These are phyloP conservation scores for Equus quagga DNA, from an alignment of 2,113 vertebrate genomes.

Conservation along the genomic window DNA sequence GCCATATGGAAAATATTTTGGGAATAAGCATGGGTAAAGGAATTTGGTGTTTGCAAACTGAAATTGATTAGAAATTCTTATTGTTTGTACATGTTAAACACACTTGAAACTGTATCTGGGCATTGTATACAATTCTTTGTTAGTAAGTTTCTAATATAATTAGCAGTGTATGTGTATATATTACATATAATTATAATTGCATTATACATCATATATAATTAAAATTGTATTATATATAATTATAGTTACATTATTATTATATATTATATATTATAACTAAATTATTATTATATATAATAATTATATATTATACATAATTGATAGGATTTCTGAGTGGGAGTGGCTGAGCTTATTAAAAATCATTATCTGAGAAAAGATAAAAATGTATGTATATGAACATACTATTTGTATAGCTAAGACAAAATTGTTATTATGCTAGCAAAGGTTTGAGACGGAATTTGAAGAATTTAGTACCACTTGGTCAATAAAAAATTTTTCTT, in stretches of 20 bases:
- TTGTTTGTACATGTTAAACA: not conserved
- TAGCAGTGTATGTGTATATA: not conserved
- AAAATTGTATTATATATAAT: not conserved
- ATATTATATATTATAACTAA: not conserved
- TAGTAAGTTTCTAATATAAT: not conserved
- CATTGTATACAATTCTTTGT: not conserved
- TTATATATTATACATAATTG: not conserved
- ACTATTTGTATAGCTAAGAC: not conserved
- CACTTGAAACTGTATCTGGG: not conserved
- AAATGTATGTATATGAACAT: not conserved
- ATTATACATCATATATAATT: not conserved
- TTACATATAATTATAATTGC: not conserved
- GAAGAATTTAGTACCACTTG: not conserved
- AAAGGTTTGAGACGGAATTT: not conserved
- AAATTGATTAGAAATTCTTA: not conserved
- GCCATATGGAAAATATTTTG: not conserved
- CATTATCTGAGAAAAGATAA: not conserved
- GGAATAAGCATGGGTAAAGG: not conserved
- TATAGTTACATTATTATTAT: not conserved
- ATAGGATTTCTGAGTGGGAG: not conserved
- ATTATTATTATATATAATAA: not conserved
- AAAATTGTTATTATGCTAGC: not conserved
- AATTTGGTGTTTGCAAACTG: conserved; percentile 13
- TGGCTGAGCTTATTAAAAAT: not conserved
- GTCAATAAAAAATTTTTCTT: not conserved